Evolutionary conservation across 1,140 invertebrate genomes (phyloP), one percentile per base, ranked within the genome.

Genomic region (Ostrea edulis): DNA sequence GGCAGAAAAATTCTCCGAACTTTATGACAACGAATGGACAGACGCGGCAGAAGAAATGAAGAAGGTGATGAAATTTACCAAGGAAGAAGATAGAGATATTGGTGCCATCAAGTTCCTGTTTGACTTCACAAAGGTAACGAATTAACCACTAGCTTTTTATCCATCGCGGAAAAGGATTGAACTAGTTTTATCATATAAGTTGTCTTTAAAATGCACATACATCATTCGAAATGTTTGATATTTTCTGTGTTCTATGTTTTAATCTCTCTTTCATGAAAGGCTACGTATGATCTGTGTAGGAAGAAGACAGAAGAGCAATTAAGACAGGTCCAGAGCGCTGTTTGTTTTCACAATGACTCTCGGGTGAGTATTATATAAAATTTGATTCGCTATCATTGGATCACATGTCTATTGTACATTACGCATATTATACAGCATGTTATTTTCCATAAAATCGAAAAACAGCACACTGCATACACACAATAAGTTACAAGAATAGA

Each of bases 21-120:
- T 83, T 17, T 83, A 83, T 17, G 82, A 83, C 82, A 83, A 83
- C 52, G 82, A 83, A 83, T 83, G 82, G 82, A 83, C 44, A n/a
- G 44, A 83, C 25, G 8, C 82, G 8, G 51, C 44, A n/a, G 82
- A 83, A 22, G 82, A 83, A 20, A 3, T 83, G 44, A 83, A 83
- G 82, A 2, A 52, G 12, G 5, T 17, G 51, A 0, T 20, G 2
- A 35, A 77, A 29, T 77, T 62, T n/a, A 17, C 68, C 5, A 11
- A 11, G 68, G 68, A 77, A 77, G 68, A 77, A 14, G 29, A 77
- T 14, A 77, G 25, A 17, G 68, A 77, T 5, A 29, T 77, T 12
- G 29, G 0, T 77, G 68, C 35, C 68, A 77, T 77, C 68, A 77
- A 77, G 29, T 77, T 77, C 2, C 29, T 77, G 12, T 77, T 11